phyloP scores from a whole-genome alignment of 1,140 invertebrate genomes.

The Scaptomyza pallida region DNA sequence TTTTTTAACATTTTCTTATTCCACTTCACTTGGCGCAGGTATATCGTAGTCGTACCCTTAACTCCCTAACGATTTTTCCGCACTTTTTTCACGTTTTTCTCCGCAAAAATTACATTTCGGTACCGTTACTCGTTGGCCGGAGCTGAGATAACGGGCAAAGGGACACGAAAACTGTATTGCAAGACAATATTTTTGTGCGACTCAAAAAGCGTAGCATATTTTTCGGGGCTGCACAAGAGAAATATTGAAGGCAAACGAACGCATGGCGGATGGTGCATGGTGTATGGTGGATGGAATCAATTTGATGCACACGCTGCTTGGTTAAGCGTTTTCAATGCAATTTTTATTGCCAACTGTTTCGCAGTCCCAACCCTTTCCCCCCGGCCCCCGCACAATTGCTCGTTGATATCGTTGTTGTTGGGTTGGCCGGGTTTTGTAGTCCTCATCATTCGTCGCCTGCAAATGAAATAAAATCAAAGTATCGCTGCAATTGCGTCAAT shows the following conservation, averaged over 20 bases:
- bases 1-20: neutral
- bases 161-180: slow-evolving; percentile 39
- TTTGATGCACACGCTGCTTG: slow-evolving; percentile 78
- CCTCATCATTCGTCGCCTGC: slow-evolving; percentile 46
- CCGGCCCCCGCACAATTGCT: neutral
- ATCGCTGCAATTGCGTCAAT: slow-evolving; percentile 78
- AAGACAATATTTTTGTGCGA: slow-evolving; percentile 78
- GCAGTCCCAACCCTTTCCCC: neutral
- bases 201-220: slow-evolving; percentile 68
- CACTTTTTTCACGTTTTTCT: slow-evolving; percentile 20
- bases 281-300: slow-evolving; percentile 76
- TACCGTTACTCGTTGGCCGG: slow-evolving; percentile 31
- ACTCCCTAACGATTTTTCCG: neutral
- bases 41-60: neutral
- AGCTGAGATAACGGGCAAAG: slow-evolving; percentile 10
- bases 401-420: slow-evolving; percentile 21
- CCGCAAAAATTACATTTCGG: slow-evolving; percentile 70
- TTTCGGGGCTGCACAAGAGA: slow-evolving; percentile 42
- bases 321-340: slow-evolving; percentile 82
- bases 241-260: slow-evolving; percentile 19
- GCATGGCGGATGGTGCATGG: slow-evolving; percentile 44
- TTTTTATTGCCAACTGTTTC: slow-evolving; percentile 81
- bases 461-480: slow-evolving; percentile 83
- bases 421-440: slow-evolving; percentile 1
- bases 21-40: neutral